Conservation (phyloP, 2,888 invertebrate genomes). For the Nezara viridula region DNA sequence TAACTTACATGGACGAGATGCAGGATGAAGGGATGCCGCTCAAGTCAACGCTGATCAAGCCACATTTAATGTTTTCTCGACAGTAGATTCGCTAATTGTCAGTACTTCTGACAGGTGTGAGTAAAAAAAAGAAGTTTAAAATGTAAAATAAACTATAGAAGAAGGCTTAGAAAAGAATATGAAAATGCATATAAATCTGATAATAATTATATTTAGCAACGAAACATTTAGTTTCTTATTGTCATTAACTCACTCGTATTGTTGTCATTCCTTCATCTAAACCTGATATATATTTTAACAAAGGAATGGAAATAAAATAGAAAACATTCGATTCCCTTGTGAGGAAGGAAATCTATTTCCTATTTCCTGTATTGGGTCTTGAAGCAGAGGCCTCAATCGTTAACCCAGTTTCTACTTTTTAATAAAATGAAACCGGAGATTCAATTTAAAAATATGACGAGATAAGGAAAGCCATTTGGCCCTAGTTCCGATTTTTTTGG, state of each 20-base stretch:
- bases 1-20: no score
- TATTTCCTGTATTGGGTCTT: background rate
- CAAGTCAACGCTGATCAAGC: no score
- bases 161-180: no score
- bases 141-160: no score
- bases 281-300: background rate
- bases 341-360: background rate
- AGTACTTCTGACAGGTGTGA: no score
- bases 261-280: background rate
- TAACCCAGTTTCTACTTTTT: slow-evolving; percentile 35
- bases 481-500: background rate
- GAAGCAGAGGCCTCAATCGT: background rate
- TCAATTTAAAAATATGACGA: slow-evolving; percentile 22
- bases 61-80: no score
- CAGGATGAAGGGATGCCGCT: no score
- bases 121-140: no score
- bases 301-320: background rate
- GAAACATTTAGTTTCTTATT: no score
- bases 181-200: no score
- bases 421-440: slow-evolving; percentile 29
- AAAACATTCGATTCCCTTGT: background rate
- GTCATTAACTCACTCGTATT: background rate
- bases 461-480: slow-evolving; percentile 19
- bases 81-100: no score
- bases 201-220: no score